Evolutionary conservation across 2,797 vertebrate genomes (phyloP).

Genomic region (Falco biarmicus): DNA sequence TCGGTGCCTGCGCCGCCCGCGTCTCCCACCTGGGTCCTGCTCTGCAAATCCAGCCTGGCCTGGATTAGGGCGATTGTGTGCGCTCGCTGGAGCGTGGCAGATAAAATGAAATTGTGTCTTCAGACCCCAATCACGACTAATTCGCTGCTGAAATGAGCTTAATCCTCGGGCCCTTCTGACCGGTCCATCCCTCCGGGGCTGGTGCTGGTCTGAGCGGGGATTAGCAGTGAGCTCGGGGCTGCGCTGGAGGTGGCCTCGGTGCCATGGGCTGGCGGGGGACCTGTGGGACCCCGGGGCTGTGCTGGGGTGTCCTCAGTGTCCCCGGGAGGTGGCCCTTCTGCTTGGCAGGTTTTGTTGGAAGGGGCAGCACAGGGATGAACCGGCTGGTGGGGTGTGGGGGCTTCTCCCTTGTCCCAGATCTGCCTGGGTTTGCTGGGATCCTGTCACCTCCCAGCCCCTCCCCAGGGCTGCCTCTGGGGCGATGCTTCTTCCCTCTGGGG

Average conservation of each 20-base stretch:
- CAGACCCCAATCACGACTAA: slow-evolving; percentile 41
- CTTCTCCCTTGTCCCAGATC: not conserved
- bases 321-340: not conserved
- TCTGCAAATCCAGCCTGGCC: slow-evolving; percentile 44
- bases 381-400: accelerated
- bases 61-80: slow-evolving; percentile 41
- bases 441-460: not conserved
- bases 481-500: not conserved
- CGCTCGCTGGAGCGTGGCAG: not conserved
- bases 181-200: not conserved
- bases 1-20: not conserved
- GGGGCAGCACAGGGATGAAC: not conserved
- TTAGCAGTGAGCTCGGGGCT: not conserved
- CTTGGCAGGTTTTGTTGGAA: not conserved
- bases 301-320: not conserved
- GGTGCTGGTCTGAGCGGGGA: slow-evolving; percentile 31
- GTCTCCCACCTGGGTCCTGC: not conserved
- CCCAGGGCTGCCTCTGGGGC: accelerated
- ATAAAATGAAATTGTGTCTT: slow-evolving; percentile 51
- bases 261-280: not conserved
- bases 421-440: not conserved
- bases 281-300: not conserved
- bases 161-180: not conserved
- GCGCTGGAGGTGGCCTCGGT: not conserved
- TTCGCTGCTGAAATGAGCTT: slow-evolving; percentile 23